Conservation (phyloP, 1,140 invertebrate species). For the Orchesella cincta region DNA sequence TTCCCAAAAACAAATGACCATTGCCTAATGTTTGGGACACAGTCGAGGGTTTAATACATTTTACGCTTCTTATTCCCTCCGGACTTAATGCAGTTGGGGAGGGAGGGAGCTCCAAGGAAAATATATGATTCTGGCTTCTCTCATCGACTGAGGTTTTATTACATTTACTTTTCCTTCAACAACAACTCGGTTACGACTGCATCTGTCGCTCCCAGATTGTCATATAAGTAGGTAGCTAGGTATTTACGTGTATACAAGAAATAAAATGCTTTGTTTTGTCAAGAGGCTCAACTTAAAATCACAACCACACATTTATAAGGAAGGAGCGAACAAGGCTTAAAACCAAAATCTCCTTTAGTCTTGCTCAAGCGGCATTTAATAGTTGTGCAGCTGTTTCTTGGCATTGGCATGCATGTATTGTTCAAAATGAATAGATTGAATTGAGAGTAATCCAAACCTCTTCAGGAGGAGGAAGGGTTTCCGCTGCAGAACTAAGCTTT, state of each 20-base stretch:
- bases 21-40: constrained; percentile 21
- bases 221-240: not conserved
- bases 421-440: not conserved
- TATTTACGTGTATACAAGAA: not conserved
- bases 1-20: constrained; percentile 24
- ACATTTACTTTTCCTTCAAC: not conserved
- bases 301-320: not conserved
- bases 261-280: constrained; percentile 11
- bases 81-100: constrained; percentile 16
- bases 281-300: not conserved
- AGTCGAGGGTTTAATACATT: constrained; percentile 18
- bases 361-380: not conserved
- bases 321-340: not conserved
- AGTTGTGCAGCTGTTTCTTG: not conserved
- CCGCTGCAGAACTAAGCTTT: not conserved
- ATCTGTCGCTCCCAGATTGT: not conserved
- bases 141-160: constrained; percentile 20
- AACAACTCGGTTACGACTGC: not conserved
- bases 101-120: not conserved
- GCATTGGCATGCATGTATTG: not conserved
- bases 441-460: not conserved
- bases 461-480: not conserved
- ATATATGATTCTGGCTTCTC: constrained; percentile 14
- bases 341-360: not conserved
- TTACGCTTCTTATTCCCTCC: not conserved